Evolutionary conservation across 1,140 invertebrate genomes (phyloP), one percentile per base, ranked within the genome.

Genomic region (Gonatopus flavifemur): DNA sequence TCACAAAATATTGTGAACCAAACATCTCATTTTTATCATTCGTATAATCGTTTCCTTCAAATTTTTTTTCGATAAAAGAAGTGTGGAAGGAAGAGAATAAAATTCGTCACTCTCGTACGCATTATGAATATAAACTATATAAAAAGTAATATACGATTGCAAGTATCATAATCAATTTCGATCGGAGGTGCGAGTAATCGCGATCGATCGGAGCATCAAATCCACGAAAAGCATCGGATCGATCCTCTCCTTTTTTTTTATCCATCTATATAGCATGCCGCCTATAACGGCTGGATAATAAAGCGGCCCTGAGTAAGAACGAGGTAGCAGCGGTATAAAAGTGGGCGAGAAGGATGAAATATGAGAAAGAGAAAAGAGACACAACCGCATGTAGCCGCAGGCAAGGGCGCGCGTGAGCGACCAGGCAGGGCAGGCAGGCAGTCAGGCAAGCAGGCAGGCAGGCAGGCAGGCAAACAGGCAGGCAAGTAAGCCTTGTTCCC

Each of bases 401-500:
- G 67, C 67, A 72, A 71, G 67, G 69, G 68, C 70, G 68, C 69
- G 68, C 70, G 72, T 75, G 70, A 73, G 71, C 57, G 63, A 49
- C 38, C 9, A 40, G 7, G 13, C 38, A 18, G 9, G 20, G 15
- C 41, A 25, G n/a, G 18, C n/a, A 48, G 43, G n/a, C n/a, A n/a
- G n/a, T n/a, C n/a, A n/a, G n/a, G n/a, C n/a, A n/a, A n/a, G n/a
- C n/a, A n/a, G n/a, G n/a, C n/a, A n/a, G n/a, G 64, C 55, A 67
- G 63, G 67, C 67, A 72, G 70, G 67, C 67, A 67, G 69, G 68
- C 69, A 67, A 68, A 71, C 74, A 69, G 72, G 71, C 57, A 61
- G 63, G 57, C 52, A 57, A 63, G 57, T 59, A 52, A 57, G 49
- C 59, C 55, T 47, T 52, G 32, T 52, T 48, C 51, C 40, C 40